phyloP scores from a whole-genome alignment of 2,888 invertebrate genomes.

The Malthinus flaveolus region DNA sequence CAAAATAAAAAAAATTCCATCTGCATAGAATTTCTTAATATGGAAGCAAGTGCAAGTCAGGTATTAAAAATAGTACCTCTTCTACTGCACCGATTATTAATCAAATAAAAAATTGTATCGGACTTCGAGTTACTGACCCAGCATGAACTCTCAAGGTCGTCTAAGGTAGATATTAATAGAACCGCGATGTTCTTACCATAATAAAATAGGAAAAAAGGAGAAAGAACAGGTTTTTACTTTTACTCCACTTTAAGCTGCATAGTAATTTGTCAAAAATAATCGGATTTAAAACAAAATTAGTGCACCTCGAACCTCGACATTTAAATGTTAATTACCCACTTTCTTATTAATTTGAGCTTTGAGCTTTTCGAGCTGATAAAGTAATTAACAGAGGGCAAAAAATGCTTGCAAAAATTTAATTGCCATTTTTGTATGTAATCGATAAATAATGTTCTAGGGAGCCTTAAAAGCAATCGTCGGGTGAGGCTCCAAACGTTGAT shows the following conservation, averaged over 20 bases:
- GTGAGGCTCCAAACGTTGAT: too few species aligned
- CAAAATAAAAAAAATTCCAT: constrained; percentile 4
- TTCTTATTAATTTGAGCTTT: too few species aligned
- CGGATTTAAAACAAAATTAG: too few species aligned
- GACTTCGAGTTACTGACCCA: constrained; percentile 31
- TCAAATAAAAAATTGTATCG: constrained; percentile 18
- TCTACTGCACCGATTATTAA: constrained; percentile 19
- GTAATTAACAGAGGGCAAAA: too few species aligned
- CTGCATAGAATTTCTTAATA: not conserved
- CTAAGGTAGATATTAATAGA: constrained; percentile 35
- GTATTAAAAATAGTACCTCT: constrained; percentile 10
- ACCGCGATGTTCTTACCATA: constrained; percentile 25
- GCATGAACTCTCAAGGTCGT: constrained; percentile 36
- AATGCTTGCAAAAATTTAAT: too few species aligned
- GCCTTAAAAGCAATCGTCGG: too few species aligned
- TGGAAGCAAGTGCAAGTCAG: constrained; percentile 7
- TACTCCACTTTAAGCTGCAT: constrained; percentile 16
- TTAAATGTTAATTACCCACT: too few species aligned
- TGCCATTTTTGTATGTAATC: too few species aligned
- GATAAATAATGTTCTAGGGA: too few species aligned
- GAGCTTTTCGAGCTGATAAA: too few species aligned
- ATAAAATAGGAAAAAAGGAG: constrained; percentile 24
- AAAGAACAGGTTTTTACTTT: constrained; percentile 26
- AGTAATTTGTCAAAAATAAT: constrained; percentile 27
- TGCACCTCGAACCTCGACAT: too few species aligned